Percentiles rank a stretch among this genome's conserved stretches.
phyloP scores from a whole-genome alignment of 2,888 invertebrate genomes.

The Panzeria rudis region DNA sequence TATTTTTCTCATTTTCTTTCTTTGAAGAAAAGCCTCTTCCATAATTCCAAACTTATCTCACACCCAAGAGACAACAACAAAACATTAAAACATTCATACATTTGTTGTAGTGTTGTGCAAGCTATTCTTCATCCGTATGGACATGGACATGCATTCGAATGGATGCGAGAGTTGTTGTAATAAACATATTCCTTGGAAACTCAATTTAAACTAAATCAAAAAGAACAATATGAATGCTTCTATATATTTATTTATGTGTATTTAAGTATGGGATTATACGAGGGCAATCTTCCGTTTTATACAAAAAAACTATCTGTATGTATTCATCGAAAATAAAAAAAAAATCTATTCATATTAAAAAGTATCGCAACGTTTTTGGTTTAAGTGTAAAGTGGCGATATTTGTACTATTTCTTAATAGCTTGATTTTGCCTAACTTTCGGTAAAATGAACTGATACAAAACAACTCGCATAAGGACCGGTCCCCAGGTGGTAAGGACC shows the following conservation, averaged over 20 bases:
- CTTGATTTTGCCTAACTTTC: no score
- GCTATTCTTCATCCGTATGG: constrained; percentile 16
- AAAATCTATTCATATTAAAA: no score
- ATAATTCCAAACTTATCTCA: constrained; percentile 70
- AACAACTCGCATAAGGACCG: no score
- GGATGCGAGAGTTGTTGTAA: constrained; percentile 47
- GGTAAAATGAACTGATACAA: no score
- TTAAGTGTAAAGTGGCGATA: no score
- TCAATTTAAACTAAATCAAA: constrained; percentile 61
- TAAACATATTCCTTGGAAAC: constrained; percentile 56
- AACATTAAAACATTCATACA: constrained; percentile 15
- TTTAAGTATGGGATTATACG: neutral
- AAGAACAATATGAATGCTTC: neutral
- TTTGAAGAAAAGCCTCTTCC: constrained; percentile 55
- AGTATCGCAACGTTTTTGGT: no score
- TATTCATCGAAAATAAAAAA: no score
- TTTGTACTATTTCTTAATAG: no score
- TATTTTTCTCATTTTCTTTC: constrained; percentile 43
- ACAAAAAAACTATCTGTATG: no score
- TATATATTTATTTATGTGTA: neutral
- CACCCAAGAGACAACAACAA: constrained; percentile 59
- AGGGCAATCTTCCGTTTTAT: neutral
- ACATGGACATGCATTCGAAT: constrained; percentile 29
- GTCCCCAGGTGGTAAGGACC: no score
- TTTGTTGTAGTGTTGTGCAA: constrained; percentile 5